Percentiles rank a stretch among this genome's conserved stretches.
These are phyloP conservation scores for Volucella inflata DNA, from an alignment of 2,888 invertebrate species.

Conservation along the genomic window DNA sequence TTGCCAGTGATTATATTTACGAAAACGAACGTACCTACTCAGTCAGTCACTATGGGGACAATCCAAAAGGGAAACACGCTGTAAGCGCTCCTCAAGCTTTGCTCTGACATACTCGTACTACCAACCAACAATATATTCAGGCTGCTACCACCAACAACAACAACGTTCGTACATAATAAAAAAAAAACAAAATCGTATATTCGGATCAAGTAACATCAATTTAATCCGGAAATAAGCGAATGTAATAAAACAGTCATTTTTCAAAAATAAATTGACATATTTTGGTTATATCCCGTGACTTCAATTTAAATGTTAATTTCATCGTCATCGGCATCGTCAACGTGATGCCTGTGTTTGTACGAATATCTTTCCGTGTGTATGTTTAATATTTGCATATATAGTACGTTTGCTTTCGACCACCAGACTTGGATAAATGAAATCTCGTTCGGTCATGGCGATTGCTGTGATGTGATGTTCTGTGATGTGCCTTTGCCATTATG, in stretches of 20 bases:
- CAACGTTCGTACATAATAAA: conserved; percentile 5
- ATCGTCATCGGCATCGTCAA: conserved; percentile 2
- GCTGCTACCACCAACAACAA: not conserved
- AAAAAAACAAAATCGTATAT: not conserved
- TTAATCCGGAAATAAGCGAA: conserved; percentile 48
- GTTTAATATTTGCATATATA: conserved; percentile 60
- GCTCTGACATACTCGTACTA: not conserved
- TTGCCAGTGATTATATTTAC: conserved; percentile 26
- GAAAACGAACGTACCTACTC: conserved; percentile 21
- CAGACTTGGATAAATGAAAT: conserved; percentile 41
- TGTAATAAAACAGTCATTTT: conserved; percentile 70
- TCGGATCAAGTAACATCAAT: conserved; percentile 33
- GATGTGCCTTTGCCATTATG: not conserved
- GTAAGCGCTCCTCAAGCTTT: conserved; percentile 36
- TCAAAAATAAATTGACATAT: conserved; percentile 76
- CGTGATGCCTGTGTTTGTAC: not conserved
- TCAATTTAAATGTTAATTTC: conserved; percentile 77
- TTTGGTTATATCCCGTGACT: conserved; percentile 74
- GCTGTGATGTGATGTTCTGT: no score
- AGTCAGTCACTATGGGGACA: not conserved
- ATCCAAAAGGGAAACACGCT: conserved; percentile 21
- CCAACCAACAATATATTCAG: not conserved
- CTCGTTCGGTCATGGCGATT: conserved; percentile 13
- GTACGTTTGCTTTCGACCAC: conserved; percentile 61
- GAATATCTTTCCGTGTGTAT: conserved; percentile 10